A percentile compares a stretch with the other conserved stretches of the same genome.
Conservation (phyloP, 2,113 vertebrate genomes). For the Cheilinus undulatus region DNA sequence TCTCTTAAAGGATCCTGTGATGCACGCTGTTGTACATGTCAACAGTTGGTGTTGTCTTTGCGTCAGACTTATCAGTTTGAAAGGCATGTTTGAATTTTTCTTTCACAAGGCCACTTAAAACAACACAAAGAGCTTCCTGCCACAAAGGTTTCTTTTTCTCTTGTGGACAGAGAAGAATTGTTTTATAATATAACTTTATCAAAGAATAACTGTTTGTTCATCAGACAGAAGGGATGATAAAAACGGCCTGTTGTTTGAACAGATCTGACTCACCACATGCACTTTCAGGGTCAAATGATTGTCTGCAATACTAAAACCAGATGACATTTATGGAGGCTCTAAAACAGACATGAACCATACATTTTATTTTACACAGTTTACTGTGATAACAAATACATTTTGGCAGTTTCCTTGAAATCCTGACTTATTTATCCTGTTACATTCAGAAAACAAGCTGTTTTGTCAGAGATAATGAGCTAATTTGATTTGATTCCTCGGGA, state of each 20-base stretch:
- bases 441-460: no score
- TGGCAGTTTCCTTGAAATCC: no score
- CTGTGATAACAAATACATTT: no score
- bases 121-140: conserved; percentile 13
- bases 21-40: conserved; percentile 46
- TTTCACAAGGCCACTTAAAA: conserved; percentile 18
- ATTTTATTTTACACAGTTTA: no score
- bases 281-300: conserved; percentile 19
- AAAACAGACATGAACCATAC: no score
- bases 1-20: conserved; percentile 50
- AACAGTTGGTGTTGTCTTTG: conserved; percentile 47
- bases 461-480: no score
- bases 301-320: background rate
- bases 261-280: background rate
- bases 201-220: conserved; percentile 3
- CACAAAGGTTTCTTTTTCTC: conserved; percentile 4
- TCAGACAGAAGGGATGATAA: conserved; percentile 23
- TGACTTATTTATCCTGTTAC: no score
- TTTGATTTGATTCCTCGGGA: no score
- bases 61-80: conserved; percentile 25
- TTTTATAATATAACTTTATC: conserved; percentile 7
- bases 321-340: background rate
- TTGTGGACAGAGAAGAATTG: background rate
- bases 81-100: conserved; percentile 7
- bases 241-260: conserved; percentile 22